Evolutionary conservation across 2,113 vertebrate genomes (phyloP).

Genomic region (Talpa occidentalis): DNA sequence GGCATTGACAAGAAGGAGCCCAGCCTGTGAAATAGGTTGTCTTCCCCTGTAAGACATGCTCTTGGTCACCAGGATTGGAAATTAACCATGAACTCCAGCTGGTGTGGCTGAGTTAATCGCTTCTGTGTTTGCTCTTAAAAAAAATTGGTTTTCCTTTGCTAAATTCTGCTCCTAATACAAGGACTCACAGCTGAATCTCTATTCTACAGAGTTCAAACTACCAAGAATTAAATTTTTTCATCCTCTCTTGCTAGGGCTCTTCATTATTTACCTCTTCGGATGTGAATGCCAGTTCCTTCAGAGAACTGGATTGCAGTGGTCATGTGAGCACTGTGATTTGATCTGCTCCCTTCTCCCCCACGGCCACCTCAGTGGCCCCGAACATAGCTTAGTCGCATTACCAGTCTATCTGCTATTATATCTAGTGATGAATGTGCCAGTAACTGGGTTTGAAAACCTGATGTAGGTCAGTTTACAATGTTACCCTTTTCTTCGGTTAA

Average conservation of each 20-base stretch:
- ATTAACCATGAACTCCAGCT: background rate
- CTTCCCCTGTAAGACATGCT: background rate
- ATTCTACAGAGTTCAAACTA: background rate
- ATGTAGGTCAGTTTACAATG: background rate
- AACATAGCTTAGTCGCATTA: background rate
- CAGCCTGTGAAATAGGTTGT: background rate
- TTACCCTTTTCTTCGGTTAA: background rate
- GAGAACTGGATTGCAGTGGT: background rate
- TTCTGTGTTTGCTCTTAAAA: background rate
- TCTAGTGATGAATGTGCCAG: background rate
- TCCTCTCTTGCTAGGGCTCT: background rate
- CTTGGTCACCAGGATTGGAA: background rate
- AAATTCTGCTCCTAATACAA: background rate
- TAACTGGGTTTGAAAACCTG: background rate
- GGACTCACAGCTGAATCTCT: background rate
- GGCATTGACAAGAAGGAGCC: background rate
- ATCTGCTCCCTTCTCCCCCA: background rate
- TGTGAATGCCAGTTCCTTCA: background rate
- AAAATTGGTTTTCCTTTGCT: background rate
- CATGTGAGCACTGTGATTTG: background rate
- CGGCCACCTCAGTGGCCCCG: background rate
- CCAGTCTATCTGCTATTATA: background rate
- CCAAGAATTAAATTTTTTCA: background rate
- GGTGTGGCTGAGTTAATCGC: background rate
- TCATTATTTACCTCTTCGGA: background rate